Percentiles rank a stretch among this genome's conserved stretches.
phyloP scores from a whole-genome alignment of 2,888 invertebrate genomes.

The Stenodema calcarata region DNA sequence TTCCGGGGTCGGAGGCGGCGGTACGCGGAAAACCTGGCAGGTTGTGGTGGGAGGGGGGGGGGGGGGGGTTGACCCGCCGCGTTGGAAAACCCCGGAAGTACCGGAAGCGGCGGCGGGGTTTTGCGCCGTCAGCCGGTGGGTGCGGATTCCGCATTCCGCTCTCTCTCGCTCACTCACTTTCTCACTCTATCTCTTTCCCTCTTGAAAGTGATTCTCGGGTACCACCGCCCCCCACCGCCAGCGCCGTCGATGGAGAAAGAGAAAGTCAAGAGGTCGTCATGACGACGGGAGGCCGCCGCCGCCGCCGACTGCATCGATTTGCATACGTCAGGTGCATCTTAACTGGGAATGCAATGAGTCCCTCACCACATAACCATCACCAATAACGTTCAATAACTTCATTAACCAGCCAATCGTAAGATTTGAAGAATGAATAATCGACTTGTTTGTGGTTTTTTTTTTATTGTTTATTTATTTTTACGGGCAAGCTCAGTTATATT shows the following conservation, averaged over 20 bases:
- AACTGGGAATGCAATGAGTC: background rate
- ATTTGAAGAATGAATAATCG: too few species aligned
- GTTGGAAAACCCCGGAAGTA: too few species aligned
- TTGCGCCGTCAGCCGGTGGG: too few species aligned
- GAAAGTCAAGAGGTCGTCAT: background rate
- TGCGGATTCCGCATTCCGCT: background rate
- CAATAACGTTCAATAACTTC: too few species aligned
- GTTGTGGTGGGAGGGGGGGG: background rate
- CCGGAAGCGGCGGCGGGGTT: too few species aligned
- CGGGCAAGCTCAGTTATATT: too few species aligned
- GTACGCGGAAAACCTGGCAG: background rate
- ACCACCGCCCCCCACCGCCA: background rate
- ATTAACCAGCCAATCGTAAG: too few species aligned
- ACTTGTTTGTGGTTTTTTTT: too few species aligned
- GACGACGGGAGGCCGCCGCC: background rate
- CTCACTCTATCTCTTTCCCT: background rate
- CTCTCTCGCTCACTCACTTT: background rate
- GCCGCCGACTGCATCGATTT: constrained; percentile 1
- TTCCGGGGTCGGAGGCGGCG: constrained; percentile 30
- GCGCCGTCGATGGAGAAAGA: background rate
- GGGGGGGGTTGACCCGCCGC: too few species aligned
- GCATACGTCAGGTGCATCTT: background rate
- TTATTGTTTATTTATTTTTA: too few species aligned
- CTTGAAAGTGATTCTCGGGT: background rate
- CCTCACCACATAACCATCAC: too few species aligned